These are phyloP conservation scores for Eolophus roseicapilla DNA, from an alignment of 2,113 vertebrate species.

Conservation along the genomic window DNA sequence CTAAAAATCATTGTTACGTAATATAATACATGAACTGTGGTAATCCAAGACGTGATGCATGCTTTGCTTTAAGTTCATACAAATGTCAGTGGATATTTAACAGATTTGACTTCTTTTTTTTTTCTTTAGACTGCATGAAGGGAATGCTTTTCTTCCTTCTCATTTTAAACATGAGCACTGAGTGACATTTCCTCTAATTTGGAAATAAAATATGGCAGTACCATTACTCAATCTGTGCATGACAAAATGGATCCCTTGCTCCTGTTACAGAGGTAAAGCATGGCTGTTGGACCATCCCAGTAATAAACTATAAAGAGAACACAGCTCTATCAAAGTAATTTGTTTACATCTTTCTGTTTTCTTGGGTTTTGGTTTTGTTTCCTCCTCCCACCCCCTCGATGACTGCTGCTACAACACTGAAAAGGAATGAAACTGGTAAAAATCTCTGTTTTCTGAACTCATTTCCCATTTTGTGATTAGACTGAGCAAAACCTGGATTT, in stretches of 20 bases:
- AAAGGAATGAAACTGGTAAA: not conserved
- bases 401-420: not conserved
- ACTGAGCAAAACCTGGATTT: not conserved
- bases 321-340: not conserved
- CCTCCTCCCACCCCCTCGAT: not conserved
- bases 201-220: slow-evolving; percentile 48
- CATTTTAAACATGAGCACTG: slow-evolving; percentile 18
- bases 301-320: not conserved
- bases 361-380: not conserved
- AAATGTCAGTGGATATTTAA: slow-evolving; percentile 50
- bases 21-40: not conserved
- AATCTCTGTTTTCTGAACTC: not conserved
- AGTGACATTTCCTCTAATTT: slow-evolving; percentile 56
- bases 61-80: slow-evolving; percentile 5
- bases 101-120: slow-evolving; percentile 2
- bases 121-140: not conserved
- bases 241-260: not conserved
- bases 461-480: not conserved
- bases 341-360: not conserved
- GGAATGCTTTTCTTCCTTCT: not conserved
- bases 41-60: not conserved
- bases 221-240: slow-evolving; percentile 11
- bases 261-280: not conserved
- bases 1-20: not conserved
- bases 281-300: not conserved